Percentiles rank a stretch among this genome's conserved stretches.
Evolutionary conservation across 2,888 invertebrate species (phyloP).

Genomic region (Leptopilina drosophilae): DNA sequence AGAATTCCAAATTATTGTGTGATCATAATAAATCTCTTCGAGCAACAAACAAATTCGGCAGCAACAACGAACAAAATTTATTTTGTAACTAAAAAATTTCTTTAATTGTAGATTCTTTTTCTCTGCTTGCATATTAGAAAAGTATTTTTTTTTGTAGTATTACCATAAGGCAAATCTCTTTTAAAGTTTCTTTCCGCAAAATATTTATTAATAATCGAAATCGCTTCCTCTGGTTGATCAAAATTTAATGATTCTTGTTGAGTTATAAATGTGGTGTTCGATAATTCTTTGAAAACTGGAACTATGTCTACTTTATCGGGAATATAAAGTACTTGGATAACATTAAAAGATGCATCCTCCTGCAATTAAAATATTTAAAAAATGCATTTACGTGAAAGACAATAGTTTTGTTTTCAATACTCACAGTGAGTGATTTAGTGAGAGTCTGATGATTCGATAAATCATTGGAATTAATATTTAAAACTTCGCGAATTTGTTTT

Average conservation of each 20-base stretch:
- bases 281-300: slow-evolving; percentile 19
- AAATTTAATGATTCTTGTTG: slow-evolving; percentile 15
- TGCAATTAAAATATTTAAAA: background rate
- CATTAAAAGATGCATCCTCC: slow-evolving; percentile 16
- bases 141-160: background rate
- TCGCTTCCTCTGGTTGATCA: slow-evolving; percentile 12
- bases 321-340: slow-evolving; percentile 30
- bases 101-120: too few species aligned
- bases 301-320: slow-evolving; percentile 2
- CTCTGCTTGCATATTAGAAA: too few species aligned
- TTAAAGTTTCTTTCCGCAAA: background rate
- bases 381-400: background rate
- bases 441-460: slow-evolving; percentile 11
- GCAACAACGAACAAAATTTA: too few species aligned
- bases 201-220: slow-evolving; percentile 6
- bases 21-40: too few species aligned
- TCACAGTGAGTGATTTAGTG: background rate
- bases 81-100: too few species aligned
- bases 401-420: background rate
- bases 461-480: background rate
- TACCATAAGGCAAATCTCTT: background rate
- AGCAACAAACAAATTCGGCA: too few species aligned
- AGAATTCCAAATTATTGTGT: too few species aligned
- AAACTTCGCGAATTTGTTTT: slow-evolving; percentile 56
- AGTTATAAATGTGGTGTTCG: background rate